These are phyloP conservation scores for Forpus xanthops DNA, from an alignment of 2,797 vertebrate genomes.

Conservation along the genomic window DNA sequence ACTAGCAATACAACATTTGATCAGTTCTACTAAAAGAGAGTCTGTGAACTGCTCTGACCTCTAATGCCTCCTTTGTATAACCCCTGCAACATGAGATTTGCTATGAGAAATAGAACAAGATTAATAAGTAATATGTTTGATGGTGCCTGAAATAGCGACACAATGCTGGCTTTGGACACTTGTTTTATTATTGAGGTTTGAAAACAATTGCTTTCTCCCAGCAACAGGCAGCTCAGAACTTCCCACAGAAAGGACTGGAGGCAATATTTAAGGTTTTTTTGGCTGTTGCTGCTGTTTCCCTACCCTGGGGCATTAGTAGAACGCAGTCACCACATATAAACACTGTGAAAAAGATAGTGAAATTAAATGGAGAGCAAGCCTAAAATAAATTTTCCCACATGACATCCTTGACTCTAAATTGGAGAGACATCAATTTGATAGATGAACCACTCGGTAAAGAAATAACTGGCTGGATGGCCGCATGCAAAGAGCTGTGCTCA, in stretches of 20 bases:
- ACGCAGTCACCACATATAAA: not conserved
- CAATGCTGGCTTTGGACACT: slow-evolving; percentile 23
- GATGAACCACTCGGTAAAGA: not conserved
- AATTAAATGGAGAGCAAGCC: not conserved
- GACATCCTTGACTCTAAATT: not conserved
- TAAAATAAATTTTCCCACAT: not conserved
- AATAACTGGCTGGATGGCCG: too few species aligned
- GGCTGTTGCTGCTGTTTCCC: not conserved
- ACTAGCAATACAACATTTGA: not conserved
- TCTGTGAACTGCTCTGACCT: not conserved
- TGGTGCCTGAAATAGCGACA: slow-evolving; percentile 37
- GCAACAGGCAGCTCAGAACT: not conserved
- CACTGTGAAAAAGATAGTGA: not conserved
- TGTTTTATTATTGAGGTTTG: slow-evolving; percentile 63
- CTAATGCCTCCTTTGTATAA: slow-evolving; percentile 53
- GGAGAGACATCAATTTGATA: not conserved
- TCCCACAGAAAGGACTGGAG: not conserved
- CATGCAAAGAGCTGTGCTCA: too few species aligned
- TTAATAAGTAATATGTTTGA: slow-evolving; percentile 51
- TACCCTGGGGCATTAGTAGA: not conserved
- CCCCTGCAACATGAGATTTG: slow-evolving; percentile 5
- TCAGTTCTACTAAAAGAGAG: not conserved
- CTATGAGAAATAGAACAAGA: slow-evolving; percentile 43
- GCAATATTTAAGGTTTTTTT: not conserved
- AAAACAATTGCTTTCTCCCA: slow-evolving; percentile 55